Conservation (phyloP, 1,140 invertebrate genomes). For the Bacillus rossius region DNA sequence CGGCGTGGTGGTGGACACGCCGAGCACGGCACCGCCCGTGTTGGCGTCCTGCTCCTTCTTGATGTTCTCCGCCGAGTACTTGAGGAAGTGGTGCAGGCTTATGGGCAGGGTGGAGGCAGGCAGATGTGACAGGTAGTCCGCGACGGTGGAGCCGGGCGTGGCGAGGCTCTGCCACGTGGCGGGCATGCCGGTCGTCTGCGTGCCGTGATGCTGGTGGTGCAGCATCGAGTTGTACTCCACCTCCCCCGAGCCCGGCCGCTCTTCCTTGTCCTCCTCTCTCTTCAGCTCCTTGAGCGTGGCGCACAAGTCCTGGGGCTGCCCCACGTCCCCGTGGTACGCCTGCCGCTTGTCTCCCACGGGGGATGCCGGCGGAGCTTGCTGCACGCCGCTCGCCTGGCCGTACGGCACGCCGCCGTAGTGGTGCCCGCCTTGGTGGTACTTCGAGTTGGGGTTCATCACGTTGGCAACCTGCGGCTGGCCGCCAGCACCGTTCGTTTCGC, state of each 20-base stretch:
- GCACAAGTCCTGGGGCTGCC: constrained; percentile 22
- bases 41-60: constrained; percentile 54
- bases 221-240: constrained; percentile 42
- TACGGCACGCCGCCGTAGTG: constrained; percentile 13
- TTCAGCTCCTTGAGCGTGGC: constrained; percentile 38
- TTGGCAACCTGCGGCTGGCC: constrained; percentile 10
- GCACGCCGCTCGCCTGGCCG: constrained; percentile 36
- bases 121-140: constrained; percentile 72
- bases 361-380: constrained; percentile 34
- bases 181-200: constrained; percentile 46
- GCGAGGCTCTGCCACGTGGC: constrained; percentile 67
- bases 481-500: constrained; percentile 41
- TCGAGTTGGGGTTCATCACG: constrained; percentile 24
- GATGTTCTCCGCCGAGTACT: constrained; percentile 72
- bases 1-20: constrained; percentile 44
- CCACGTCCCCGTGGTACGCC: constrained; percentile 1
- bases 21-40: constrained; percentile 35
- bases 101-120: constrained; percentile 67
- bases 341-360: constrained; percentile 13
- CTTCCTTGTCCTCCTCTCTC: constrained; percentile 36
- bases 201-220: constrained; percentile 41
- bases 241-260: constrained; percentile 34
- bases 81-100: constrained; percentile 75
- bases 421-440: constrained; percentile 39
- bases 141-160: constrained; percentile 67